Conservation (phyloP, 2,113 vertebrate species). For the Datnioides undecimradiatus region DNA sequence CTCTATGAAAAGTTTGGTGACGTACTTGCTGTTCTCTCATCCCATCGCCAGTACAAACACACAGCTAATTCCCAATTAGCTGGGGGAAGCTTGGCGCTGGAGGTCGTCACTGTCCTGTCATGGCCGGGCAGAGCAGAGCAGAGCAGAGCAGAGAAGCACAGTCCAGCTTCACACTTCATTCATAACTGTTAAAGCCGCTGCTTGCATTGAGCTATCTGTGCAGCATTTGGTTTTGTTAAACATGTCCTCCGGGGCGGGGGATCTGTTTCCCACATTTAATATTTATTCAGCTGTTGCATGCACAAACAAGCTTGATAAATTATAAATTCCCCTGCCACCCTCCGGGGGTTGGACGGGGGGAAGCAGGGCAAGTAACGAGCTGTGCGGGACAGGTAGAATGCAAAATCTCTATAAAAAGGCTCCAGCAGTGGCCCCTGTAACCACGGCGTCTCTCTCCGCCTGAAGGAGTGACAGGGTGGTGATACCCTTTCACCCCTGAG, state of each 20-base stretch:
- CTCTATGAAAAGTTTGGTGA: conserved; percentile 59
- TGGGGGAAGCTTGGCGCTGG: conserved; percentile 15
- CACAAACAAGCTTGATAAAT: conserved; percentile 21
- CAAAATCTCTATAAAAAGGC: conserved; percentile 35
- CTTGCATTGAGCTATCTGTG: neutral
- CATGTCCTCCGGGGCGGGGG: neutral
- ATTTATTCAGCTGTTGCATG: conserved; percentile 28
- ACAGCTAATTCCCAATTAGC: conserved; percentile 65
- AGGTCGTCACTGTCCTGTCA: conserved; percentile 27
- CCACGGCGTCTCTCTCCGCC: neutral
- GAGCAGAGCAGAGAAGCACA: no score
- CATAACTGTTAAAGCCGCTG: neutral
- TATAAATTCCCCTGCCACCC: neutral
- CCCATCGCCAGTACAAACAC: conserved; percentile 63
- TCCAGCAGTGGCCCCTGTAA: conserved; percentile 11
- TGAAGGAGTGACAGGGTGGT: neutral
- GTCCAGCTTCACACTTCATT: no score
- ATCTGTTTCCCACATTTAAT: neutral
- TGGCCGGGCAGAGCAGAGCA: conserved; percentile 5
- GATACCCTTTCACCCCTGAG: conserved; percentile 8
- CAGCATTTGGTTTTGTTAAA: neutral
- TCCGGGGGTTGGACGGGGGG: neutral
- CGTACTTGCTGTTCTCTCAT: neutral
- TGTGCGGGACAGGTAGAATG: conserved; percentile 47
- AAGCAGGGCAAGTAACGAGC: neutral